Base-by-base conservation (phyloP, 1,140 invertebrate genomes). In the Mycetomoellerius zeteki region DNA sequence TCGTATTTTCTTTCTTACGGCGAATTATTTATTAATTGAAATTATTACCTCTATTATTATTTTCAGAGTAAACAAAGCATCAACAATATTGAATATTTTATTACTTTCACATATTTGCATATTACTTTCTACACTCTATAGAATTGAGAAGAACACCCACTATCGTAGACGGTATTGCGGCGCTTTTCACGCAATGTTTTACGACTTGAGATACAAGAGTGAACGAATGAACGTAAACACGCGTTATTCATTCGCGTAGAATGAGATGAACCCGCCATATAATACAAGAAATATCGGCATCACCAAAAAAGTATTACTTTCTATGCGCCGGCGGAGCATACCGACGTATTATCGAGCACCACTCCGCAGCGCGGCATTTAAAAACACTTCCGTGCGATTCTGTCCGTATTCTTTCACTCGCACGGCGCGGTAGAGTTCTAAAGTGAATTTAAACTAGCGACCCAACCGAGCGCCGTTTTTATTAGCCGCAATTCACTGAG, bases 381-480 rank as follows among this genome's bases (percentile, higher is more conserved):
- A 58, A 71, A 58, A 10, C 78, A 8, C 33, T 24, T 19, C 27
- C 75, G 24, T 43, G 4, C 30, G 6, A 58, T 75, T 75, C 52
- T n/a, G 52, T 5, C 16, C 12, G 14, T 78, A 65, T 47, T 71
- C 54, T 69, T 54, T 4, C 12, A 21, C 7, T 6, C 24, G 6
- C 43, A 37, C 60, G 8, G 16, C 33, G 3, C 62, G 10, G 33
- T n/a, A 12, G 8, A n/a, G 30, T 69, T 80, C 27, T 69, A 37
- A 37, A 81, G 33, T 71, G 33, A 71, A 81, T 81, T 71, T 81
- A 56, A 81, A 71, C 33, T 27, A 8, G 33, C 64, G 62, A 54
- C n/a, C 60, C 47, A 33, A 43, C 56, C 10, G 16, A 37, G 14
- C 3, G 21, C n/a, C 52, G 2, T 52, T 71, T 69, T 81, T 58